Evolutionary conservation across 2,888 invertebrate genomes (phyloP), one percentile per base, ranked within the genome.

Genomic region (Notodonta ziczac): DNA sequence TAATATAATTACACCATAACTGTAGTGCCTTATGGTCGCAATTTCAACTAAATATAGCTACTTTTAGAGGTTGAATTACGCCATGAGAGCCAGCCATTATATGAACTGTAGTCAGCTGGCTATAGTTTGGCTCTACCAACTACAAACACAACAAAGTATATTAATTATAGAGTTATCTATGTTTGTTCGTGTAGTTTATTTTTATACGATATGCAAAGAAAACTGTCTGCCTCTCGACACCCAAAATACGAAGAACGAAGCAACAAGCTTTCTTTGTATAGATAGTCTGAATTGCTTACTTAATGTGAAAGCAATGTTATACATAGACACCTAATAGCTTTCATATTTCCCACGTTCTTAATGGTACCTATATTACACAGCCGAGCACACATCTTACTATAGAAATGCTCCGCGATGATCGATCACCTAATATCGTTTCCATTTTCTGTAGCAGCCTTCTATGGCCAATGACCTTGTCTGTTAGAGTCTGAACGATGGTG

Each of bases 401-500:
- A 53, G 53, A 53, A 53, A 53, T 35, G 13, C 13, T 35, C 32
- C 10, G 14, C 16, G 55, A 55, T 55, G 55, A 55, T 55, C 55
- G 55, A 55, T 55, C 42, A 55, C 55, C 55, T 16, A 14, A 55
- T 55, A 55, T 55, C 10, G 42, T 39, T 53, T 53, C 16, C 55
- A 55, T 55, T 55, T 42, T 55, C 55, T 42, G 16, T 9, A 40
- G 55, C 40, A 5, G n/a, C 53, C 32, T 35, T 35, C 53, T 53
- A 24, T 51, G 2, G 2, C 42, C 42, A 42, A 42, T 42, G 42
- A 42, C 10, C 42, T 42, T 10, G 4, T 42, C 42, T 42, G 42
- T 42, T 13, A 13, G 35, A 32, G 53, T 13, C 13, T 24, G 35
- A 12, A 32, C n/a, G 53, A n/a, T 53, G 42, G 42, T 42, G 42